Evolutionary conservation across 2,113 vertebrate species (phyloP).

Genomic region (Marmota monax): DNA sequence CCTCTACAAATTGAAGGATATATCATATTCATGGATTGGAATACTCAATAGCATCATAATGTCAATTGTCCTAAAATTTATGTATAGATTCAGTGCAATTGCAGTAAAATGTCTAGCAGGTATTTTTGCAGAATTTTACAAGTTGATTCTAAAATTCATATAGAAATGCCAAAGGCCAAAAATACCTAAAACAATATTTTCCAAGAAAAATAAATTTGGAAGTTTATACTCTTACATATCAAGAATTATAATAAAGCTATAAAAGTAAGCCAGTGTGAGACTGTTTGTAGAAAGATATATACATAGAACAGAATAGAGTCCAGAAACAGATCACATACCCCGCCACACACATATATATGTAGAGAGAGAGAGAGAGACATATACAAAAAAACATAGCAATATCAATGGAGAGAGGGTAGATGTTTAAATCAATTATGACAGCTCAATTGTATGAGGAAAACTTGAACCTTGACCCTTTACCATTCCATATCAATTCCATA

Average conservation of each 20-base stretch:
- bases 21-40: neutral
- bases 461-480: conserved; percentile 30
- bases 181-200: neutral
- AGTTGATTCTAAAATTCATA: neutral
- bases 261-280: neutral
- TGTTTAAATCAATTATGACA: neutral
- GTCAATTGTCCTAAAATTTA: neutral
- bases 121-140: neutral
- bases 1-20: neutral
- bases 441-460: neutral
- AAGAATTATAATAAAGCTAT: conserved; percentile 20
- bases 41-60: neutral
- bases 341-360: too few relatives aligned
- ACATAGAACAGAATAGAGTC: neutral
- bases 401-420: neutral
- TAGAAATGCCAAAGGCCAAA: neutral
- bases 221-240: neutral
- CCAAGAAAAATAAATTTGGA: conserved; percentile 23
- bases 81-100: neutral
- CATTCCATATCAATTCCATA: neutral
- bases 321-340: neutral
- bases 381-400: neutral
- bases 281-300: neutral
- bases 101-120: neutral
- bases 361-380: neutral